Percentiles rank a stretch among this genome's conserved stretches.
Evolutionary conservation across 2,888 invertebrate genomes (phyloP).

Genomic region (Andrena bucephala): DNA sequence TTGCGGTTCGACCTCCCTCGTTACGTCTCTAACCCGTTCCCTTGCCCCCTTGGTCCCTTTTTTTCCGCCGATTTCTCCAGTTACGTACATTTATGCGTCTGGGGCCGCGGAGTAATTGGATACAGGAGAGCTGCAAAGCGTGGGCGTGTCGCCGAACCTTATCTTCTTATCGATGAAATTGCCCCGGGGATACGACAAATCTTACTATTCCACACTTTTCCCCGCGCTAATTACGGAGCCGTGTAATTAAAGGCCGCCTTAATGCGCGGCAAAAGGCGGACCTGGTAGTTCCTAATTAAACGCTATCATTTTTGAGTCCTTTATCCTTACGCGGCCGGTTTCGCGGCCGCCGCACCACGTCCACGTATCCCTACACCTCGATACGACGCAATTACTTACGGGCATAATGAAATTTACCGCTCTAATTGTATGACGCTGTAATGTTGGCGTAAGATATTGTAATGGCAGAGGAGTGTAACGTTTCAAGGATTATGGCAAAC

Average conservation of each 20-base stretch:
- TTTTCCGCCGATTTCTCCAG: conserved; percentile 11
- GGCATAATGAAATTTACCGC: conserved; percentile 9
- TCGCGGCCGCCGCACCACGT: background rate
- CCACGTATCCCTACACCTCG: background rate
- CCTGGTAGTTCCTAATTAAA: conserved; percentile 26
- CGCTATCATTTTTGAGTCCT: background rate
- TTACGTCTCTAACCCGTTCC: conserved; percentile 3
- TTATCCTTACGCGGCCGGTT: background rate
- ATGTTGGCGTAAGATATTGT: background rate
- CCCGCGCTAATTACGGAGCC: conserved; percentile 30
- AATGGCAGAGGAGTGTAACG: conserved; percentile 22
- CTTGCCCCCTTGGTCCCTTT: background rate
- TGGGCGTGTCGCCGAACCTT: conserved; percentile 47
- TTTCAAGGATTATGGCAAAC: conserved; percentile 16
- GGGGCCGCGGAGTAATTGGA: conserved; percentile 45
- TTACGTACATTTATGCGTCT: conserved; percentile 20
- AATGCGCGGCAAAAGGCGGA: background rate
- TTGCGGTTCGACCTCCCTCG: background rate
- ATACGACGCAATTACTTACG: background rate
- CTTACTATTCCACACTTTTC: conserved; percentile 24
- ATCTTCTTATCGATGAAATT: conserved; percentile 49
- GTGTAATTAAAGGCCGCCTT: conserved; percentile 32
- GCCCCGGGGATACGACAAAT: conserved; percentile 35
- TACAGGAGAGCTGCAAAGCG: conserved; percentile 38
- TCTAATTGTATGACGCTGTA: conserved; percentile 20